Conservation (phyloP, 2,113 vertebrate genomes). For the Chascanopsetta lugubris region DNA sequence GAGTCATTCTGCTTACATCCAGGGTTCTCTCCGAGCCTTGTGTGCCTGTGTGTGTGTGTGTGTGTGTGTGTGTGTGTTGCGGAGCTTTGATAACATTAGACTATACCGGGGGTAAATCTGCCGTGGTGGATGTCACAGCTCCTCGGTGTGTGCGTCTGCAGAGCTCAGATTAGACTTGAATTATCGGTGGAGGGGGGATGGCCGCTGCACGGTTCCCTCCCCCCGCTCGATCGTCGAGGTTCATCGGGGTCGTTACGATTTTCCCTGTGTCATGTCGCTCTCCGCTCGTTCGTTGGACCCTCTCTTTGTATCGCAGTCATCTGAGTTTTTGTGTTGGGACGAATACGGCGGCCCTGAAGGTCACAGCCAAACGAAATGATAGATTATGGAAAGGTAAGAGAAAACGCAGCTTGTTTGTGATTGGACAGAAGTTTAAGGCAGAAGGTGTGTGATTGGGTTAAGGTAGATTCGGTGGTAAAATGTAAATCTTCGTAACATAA, state of each 20-base stretch:
- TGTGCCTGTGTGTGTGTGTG: slow-evolving; percentile 22
- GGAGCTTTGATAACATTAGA: slow-evolving; percentile 63
- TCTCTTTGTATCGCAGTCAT: slow-evolving; percentile 6
- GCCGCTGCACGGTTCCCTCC: slow-evolving; percentile 50
- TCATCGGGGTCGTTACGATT: slow-evolving; percentile 55
- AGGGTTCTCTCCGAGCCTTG: slow-evolving; percentile 20
- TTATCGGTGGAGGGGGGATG: slow-evolving; percentile 56
- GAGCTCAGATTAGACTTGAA: slow-evolving; percentile 76
- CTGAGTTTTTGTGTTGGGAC: too few species aligned
- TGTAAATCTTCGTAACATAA: too few species aligned
- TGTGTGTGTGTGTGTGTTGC: slow-evolving; percentile 25
- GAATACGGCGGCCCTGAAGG: too few species aligned
- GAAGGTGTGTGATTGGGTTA: too few species aligned
- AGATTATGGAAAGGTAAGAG: too few species aligned
- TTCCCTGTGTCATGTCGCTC: slow-evolving; percentile 9
- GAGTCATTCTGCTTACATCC: slow-evolving; percentile 62
- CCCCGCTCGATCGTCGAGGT: slow-evolving; percentile 55
- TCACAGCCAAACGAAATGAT: too few species aligned
- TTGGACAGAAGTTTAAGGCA: too few species aligned
- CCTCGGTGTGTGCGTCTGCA: slow-evolving; percentile 60
- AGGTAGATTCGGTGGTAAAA: too few species aligned
- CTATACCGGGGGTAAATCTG: slow-evolving; percentile 59
- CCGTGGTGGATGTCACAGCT: slow-evolving; percentile 22
- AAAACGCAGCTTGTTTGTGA: too few species aligned
- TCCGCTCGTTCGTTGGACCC: slow-evolving; percentile 19